Evolutionary conservation across 2,113 vertebrate species (phyloP).

Genomic region (Aix galericulata): DNA sequence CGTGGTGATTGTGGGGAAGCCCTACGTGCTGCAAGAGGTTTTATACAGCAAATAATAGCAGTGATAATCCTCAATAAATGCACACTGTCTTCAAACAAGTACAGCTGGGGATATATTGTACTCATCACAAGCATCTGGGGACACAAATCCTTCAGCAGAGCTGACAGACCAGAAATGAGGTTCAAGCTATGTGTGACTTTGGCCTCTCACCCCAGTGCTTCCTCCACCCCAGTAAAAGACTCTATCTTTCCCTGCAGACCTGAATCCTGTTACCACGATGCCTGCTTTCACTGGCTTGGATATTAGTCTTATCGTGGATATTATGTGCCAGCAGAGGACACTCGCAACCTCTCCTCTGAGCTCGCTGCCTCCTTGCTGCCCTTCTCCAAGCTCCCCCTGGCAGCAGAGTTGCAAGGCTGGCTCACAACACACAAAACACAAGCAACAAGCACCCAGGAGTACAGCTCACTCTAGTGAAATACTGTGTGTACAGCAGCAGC

Average conservation of each 20-base stretch:
- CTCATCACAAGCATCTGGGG: neutral
- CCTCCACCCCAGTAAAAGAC: accelerated
- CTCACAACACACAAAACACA: neutral
- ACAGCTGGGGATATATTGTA: neutral
- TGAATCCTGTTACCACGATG: neutral
- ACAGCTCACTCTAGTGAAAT: neutral
- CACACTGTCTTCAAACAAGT: neutral
- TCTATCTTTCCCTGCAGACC: neutral
- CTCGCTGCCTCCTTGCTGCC: neutral
- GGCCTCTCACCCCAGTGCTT: neutral
- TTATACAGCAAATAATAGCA: neutral
- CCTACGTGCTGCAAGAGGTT: neutral
- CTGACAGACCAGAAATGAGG: neutral
- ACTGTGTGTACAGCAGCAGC: neutral
- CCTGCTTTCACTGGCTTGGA: neutral
- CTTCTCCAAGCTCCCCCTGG: neutral
- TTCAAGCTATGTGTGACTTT: neutral
- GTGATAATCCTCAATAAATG: neutral
- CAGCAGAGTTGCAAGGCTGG: neutral
- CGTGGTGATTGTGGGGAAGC: neutral
- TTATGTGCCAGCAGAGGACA: neutral
- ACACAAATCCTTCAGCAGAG: neutral
- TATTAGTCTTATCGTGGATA: neutral
- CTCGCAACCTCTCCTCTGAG: neutral
- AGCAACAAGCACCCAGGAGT: neutral